phyloP scores from a whole-genome alignment of 2,113 vertebrate species.

The Podilymbus podiceps region DNA sequence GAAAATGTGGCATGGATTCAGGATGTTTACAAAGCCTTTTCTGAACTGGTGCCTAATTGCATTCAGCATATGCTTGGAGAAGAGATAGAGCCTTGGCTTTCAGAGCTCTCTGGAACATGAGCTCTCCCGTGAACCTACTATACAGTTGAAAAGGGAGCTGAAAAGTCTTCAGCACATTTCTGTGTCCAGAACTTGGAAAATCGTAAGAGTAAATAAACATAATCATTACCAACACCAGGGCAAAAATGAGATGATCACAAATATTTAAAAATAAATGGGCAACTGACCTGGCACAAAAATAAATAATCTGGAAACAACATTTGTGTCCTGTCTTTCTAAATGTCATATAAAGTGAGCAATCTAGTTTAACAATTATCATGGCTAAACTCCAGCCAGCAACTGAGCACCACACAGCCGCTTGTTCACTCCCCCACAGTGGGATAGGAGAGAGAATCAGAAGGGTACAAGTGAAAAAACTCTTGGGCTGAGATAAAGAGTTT shows the following conservation, averaged over 20 bases:
- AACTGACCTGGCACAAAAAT: background rate
- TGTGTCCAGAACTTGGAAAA: background rate
- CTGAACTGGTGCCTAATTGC: constrained; percentile 63
- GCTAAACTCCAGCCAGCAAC: too few relatives aligned
- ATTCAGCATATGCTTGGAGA: constrained; percentile 57
- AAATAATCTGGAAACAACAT: background rate
- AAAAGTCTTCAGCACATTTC: background rate
- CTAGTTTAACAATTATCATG: background rate
- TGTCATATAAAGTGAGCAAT: background rate
- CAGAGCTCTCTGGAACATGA: constrained; percentile 15
- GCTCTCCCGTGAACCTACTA: background rate
- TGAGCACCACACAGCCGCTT: too few relatives aligned
- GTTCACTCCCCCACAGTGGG: too few relatives aligned
- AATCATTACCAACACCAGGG: background rate
- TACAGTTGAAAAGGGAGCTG: background rate
- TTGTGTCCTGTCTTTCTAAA: background rate
- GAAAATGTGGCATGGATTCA: constrained; percentile 55
- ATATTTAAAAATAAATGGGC: background rate
- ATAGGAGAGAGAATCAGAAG: too few relatives aligned
- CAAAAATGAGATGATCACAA: background rate
- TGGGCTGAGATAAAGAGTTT: too few relatives aligned
- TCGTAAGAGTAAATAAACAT: background rate
- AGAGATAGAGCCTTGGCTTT: constrained; percentile 17
- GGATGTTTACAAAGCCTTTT: constrained; percentile 58
- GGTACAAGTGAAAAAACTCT: too few relatives aligned